These are phyloP conservation scores for Gandaritis pyraliata DNA, from an alignment of 2,888 invertebrate species.

Conservation along the genomic window DNA sequence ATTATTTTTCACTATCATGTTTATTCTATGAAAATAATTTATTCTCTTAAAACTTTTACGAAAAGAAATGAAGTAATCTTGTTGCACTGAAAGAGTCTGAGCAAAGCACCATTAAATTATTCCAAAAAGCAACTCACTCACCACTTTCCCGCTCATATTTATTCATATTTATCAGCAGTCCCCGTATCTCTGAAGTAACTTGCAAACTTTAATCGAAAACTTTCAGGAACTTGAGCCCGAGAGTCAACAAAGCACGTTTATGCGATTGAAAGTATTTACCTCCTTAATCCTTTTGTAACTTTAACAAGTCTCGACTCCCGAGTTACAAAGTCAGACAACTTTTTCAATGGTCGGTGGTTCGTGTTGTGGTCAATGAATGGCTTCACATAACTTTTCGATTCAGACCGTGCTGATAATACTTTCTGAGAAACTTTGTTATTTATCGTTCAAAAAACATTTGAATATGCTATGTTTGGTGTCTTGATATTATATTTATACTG, in stretches of 20 bases:
- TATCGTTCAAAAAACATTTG: background rate
- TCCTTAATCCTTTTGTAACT: conserved; percentile 22
- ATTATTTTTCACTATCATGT: too few species aligned
- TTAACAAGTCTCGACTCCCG: conserved; percentile 9
- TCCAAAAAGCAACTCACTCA: conserved; percentile 7
- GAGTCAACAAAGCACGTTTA: conserved; percentile 29
- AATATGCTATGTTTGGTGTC: too few species aligned
- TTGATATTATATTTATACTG: too few species aligned
- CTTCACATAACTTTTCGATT: conserved; percentile 20
- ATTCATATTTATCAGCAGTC: conserved; percentile 13
- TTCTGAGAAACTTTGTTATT: conserved; percentile 17
- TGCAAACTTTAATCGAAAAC: conserved; percentile 23
- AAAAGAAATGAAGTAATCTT: background rate
- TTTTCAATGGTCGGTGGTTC: conserved; percentile 33
- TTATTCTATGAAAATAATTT: background rate
- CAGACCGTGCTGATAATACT: conserved; percentile 1
- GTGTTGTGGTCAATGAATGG: conserved; percentile 32
- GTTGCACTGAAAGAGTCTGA: conserved; percentile 1
- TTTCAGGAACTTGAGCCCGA: conserved; percentile 10
- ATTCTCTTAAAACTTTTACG: background rate
- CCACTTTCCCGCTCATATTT: conserved; percentile 16
- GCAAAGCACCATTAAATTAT: conserved; percentile 5
- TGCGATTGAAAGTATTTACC: conserved; percentile 30
- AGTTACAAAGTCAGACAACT: conserved; percentile 27
- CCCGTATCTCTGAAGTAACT: conserved; percentile 9